These are phyloP conservation scores for Halictus rubicundus DNA, from an alignment of 1,140 invertebrate genomes.

Conservation along the genomic window DNA sequence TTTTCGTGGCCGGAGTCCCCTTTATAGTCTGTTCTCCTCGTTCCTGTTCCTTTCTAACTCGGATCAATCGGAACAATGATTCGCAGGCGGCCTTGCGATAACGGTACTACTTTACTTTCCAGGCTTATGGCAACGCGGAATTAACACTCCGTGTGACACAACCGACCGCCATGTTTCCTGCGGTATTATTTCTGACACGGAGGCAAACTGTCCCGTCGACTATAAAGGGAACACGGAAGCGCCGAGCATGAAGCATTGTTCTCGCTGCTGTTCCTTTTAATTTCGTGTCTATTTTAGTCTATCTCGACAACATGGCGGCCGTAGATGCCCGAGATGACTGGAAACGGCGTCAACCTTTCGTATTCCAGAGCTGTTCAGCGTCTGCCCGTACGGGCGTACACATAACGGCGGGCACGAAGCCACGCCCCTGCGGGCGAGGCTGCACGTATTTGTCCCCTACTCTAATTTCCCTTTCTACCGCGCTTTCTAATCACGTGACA, in stretches of 20 bases:
- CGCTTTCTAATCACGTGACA: no score
- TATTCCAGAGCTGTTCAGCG: no score
- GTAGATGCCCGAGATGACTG: no score
- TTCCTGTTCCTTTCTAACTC: not conserved
- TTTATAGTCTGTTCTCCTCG: not conserved
- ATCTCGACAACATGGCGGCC: no score
- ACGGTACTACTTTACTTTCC: slow-evolving; percentile 33
- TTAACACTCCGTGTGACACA: slow-evolving; percentile 22
- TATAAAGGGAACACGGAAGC: slow-evolving; percentile 2
- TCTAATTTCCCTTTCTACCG: no score
- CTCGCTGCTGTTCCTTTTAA: not conserved
- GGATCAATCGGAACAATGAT: slow-evolving; percentile 47
- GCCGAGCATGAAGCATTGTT: not conserved
- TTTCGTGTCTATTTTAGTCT: not conserved
- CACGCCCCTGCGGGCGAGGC: no score
- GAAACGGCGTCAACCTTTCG: no score
- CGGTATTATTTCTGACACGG: slow-evolving; percentile 22
- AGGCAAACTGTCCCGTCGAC: not conserved
- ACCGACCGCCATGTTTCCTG: slow-evolving; percentile 7
- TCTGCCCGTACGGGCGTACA: no score
- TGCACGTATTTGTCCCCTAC: no score
- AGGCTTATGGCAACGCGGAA: slow-evolving; percentile 25
- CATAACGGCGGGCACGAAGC: no score
- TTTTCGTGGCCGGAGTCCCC: not conserved
- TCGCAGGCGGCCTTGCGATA: slow-evolving; percentile 39